Conservation (phyloP, 1,140 invertebrate species). For the Vanessa tameamea region DNA sequence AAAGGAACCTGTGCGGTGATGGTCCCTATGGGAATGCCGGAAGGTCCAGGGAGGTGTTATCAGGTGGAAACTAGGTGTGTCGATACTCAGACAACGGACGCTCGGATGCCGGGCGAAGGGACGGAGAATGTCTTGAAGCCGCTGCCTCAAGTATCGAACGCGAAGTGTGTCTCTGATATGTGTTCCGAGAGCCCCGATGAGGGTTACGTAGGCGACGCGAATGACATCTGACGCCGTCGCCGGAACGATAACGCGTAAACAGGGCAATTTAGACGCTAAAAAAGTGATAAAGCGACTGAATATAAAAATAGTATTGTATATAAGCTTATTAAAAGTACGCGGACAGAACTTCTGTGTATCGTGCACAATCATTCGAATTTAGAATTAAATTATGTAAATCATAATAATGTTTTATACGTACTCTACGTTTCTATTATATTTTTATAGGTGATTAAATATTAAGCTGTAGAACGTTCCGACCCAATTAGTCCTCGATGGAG, state of each 20-base stretch:
- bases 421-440: constrained; percentile 38
- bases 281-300: constrained; percentile 79
- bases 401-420: constrained; percentile 36
- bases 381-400: constrained; percentile 29
- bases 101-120: constrained; percentile 59
- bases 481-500: background rate
- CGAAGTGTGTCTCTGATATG: constrained; percentile 81
- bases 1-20: constrained; percentile 73
- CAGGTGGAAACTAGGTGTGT: constrained; percentile 79
- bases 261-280: constrained; percentile 68
- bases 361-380: constrained; percentile 46
- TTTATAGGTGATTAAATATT: constrained; percentile 35
- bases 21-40: constrained; percentile 67
- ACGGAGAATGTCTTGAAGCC: constrained; percentile 71
- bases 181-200: constrained; percentile 92
- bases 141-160: constrained; percentile 70
- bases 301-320: constrained; percentile 72
- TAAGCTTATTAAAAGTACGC: constrained; percentile 40
- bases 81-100: constrained; percentile 82
- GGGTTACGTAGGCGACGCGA: constrained; percentile 90
- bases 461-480: constrained; percentile 31
- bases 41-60: constrained; percentile 66
- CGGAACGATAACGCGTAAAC: constrained; percentile 72
- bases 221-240: constrained; percentile 84
- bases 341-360: constrained; percentile 43